Base-by-base conservation (phyloP, 2,888 invertebrate genomes). In the Anarsia innoxiella region DNA sequence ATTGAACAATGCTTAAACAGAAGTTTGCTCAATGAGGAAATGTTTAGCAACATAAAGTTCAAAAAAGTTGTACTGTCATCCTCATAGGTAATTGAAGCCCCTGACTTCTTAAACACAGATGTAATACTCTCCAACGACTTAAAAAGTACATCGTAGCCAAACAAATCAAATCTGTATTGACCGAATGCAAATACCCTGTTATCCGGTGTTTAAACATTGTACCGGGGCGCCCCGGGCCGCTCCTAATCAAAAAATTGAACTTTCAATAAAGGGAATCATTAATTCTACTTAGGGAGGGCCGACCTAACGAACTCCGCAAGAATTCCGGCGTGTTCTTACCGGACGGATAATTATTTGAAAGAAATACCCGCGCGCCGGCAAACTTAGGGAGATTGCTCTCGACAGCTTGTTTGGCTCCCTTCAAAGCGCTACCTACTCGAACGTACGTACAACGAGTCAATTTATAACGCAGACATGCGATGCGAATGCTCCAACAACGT, bases 211-310 rank as follows among this genome's bases (percentile, higher is more conserved):
- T 80, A 79, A 78, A 75, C 77, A 71, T 66, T 62, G 66, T 62
- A 53, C 56, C 51, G 50, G 54, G 58, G 58, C 63, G 58, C 66
- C 59, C 74, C 78, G 86, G 66, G 56, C 64, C 54, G 15, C 12
- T 73, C 78, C 87, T 88, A 88, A 88, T 88, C 88, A 88, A 88
- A 88, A 89, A 88, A 88, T 88, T 88, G 88, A 88, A 88, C 87
- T 88, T 88, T 88, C 88, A 88, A 89, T 89, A 89, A 88, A 88
- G 87, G 86, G 77, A 84, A 88, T 88, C 89, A 88, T 89, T 88
- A 89, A 89, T 89, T 88, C 88, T 85, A 66, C 74, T 75, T 76
- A 74, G 72, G 69, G 70, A 69, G 75, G 64, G 62, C 66, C 33
- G 51, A 55, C 53, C 69, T 80, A 80, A 79, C 78, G 76, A 79